Conservation (phyloP, 2,113 vertebrate genomes). For the Etia nguti region DNA sequence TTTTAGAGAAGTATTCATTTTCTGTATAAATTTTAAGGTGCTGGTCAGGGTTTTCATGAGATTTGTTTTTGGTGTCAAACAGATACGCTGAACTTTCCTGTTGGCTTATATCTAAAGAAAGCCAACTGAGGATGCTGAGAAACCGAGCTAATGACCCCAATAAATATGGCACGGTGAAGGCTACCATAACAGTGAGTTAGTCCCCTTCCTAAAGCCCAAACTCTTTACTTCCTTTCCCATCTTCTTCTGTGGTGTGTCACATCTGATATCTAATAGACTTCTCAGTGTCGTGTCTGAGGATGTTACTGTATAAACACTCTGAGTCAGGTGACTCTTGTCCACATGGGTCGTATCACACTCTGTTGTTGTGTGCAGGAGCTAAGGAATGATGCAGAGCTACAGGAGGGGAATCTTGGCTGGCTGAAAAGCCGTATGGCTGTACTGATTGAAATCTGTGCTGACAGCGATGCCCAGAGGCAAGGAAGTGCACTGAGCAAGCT, state of each 20-base stretch:
- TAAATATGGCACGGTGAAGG: conserved; percentile 80
- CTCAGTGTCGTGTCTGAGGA: not conserved
- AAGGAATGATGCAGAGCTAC: conserved; percentile 75
- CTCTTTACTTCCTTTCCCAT: not conserved
- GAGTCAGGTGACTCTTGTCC: not conserved
- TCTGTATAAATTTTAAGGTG: not conserved
- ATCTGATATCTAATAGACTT: not conserved
- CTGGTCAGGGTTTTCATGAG: not conserved
- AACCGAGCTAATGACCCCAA: conserved; percentile 69
- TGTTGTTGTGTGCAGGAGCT: conserved; percentile 75
- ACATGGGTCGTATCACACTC: not conserved
- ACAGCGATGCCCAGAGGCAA: conserved; percentile 80
- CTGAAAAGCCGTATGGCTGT: conserved; percentile 82
- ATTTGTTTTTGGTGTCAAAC: conserved; percentile 36
- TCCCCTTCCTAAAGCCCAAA: not conserved
- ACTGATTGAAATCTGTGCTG: conserved; percentile 78
- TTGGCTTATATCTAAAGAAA: conserved; percentile 84
- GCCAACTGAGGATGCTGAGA: conserved; percentile 79
- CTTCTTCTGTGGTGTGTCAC: not conserved
- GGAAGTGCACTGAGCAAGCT: conserved; percentile 79
- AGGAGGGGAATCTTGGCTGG: conserved; percentile 85
- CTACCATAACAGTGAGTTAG: conserved; percentile 73
- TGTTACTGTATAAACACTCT: not conserved
- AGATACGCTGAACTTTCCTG: conserved; percentile 84
- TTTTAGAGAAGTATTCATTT: not conserved